Conservation (phyloP, 2,797 vertebrate species). For the Gymnocypris eckloni region DNA sequence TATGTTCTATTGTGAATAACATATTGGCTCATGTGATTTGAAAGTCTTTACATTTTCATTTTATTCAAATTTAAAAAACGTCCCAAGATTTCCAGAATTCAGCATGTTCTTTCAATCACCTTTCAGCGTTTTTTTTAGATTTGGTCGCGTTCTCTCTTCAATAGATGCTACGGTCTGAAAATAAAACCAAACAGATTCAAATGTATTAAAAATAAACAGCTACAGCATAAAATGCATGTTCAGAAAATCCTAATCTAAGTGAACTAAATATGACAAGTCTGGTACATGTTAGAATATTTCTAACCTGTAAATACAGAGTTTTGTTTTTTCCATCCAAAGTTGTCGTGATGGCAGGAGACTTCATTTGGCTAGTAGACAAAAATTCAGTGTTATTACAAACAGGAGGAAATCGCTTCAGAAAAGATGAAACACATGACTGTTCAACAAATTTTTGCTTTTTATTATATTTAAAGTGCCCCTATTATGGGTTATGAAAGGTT, state of each 20-base stretch:
- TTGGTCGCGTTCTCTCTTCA: constrained; percentile 91
- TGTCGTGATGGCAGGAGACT: constrained; percentile 92
- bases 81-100: too few relatives aligned
- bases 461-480: not conserved
- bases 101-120: constrained; percentile 72
- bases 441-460: not conserved
- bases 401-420: not conserved
- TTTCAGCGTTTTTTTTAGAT: constrained; percentile 90
- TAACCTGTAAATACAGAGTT: constrained; percentile 95
- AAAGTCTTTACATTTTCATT: too few relatives aligned
- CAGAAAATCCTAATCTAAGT: not conserved
- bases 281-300: not conserved
- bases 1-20: too few relatives aligned
- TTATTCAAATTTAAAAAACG: too few relatives aligned
- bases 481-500: too few relatives aligned
- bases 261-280: not conserved
- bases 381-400: not conserved
- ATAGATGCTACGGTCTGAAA: constrained; percentile 87
- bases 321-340: constrained; percentile 92
- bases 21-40: too few relatives aligned
- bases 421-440: not conserved
- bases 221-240: not conserved
- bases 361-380: constrained; percentile 86
- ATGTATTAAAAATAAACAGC: not conserved
- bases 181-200: constrained; percentile 56